Percentiles rank a stretch among this genome's conserved stretches.
Conservation (phyloP, 2,113 vertebrate genomes). For the Loxodonta africana region DNA sequence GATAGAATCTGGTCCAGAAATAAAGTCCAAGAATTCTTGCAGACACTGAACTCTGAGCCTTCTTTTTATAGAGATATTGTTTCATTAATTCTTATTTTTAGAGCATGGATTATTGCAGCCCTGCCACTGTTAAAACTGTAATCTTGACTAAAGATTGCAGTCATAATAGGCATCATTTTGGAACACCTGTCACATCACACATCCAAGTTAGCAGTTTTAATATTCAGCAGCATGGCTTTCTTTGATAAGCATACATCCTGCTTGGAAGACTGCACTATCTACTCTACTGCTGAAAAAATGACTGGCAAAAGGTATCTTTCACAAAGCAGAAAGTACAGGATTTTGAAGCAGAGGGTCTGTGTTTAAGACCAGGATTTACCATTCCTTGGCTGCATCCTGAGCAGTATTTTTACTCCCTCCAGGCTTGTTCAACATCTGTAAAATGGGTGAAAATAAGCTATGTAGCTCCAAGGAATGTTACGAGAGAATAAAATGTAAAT, state of each 20-base stretch:
- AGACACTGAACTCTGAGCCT: background rate
- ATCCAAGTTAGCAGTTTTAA: constrained; percentile 46
- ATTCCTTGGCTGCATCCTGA: background rate
- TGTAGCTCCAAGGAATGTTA: background rate
- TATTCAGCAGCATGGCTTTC: constrained; percentile 28
- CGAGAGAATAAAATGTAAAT: background rate
- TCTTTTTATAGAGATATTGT: background rate
- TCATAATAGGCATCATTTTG: constrained; percentile 49
- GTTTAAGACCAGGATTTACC: background rate
- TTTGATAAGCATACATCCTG: background rate
- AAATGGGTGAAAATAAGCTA: background rate
- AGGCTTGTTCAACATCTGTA: background rate
- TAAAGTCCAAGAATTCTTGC: background rate
- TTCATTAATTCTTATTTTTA: constrained; percentile 56
- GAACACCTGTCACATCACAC: constrained; percentile 53
- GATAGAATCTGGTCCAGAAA: constrained; percentile 24
- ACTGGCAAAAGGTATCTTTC: background rate
- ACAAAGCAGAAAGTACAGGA: background rate
- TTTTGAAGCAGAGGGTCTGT: background rate
- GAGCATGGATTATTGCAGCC: background rate
- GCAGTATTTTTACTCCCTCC: background rate
- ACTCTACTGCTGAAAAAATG: background rate
- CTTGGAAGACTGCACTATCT: background rate
- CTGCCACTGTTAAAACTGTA: background rate
- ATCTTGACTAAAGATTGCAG: background rate